These are phyloP conservation scores for Emydoidea blandingii DNA, from an alignment of 2,797 vertebrate species.

Conservation along the genomic window DNA sequence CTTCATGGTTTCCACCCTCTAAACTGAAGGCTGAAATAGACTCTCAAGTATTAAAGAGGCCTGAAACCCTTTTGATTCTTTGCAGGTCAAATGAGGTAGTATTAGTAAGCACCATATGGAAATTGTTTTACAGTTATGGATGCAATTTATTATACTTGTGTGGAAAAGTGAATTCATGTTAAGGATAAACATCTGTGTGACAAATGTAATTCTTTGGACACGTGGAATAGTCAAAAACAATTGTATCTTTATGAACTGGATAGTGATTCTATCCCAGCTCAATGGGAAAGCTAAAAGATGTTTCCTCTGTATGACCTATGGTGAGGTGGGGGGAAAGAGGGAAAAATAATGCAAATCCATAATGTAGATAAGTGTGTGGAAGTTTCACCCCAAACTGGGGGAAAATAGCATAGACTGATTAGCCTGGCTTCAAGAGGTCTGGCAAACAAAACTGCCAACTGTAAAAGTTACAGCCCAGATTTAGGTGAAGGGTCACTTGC, in stretches of 20 bases:
- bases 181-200: neutral
- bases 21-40: neutral
- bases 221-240: neutral
- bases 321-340: neutral
- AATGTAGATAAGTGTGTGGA: neutral
- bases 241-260: neutral
- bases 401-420: neutral
- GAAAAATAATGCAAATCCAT: neutral
- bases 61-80: neutral
- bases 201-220: neutral
- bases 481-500: neutral
- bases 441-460: neutral
- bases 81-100: neutral
- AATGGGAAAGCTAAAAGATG: neutral
- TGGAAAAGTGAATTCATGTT: neutral
- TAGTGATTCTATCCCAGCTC: neutral
- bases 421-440: no score
- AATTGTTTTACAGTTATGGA: neutral
- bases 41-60: neutral
- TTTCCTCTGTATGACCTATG: neutral
- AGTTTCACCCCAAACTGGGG: neutral
- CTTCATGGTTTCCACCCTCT: neutral
- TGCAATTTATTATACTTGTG: neutral
- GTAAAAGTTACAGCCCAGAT: neutral
- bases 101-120: neutral